Evolutionary conservation across 1,140 invertebrate species (phyloP).

Genomic region (Drosophila repleta): DNA sequence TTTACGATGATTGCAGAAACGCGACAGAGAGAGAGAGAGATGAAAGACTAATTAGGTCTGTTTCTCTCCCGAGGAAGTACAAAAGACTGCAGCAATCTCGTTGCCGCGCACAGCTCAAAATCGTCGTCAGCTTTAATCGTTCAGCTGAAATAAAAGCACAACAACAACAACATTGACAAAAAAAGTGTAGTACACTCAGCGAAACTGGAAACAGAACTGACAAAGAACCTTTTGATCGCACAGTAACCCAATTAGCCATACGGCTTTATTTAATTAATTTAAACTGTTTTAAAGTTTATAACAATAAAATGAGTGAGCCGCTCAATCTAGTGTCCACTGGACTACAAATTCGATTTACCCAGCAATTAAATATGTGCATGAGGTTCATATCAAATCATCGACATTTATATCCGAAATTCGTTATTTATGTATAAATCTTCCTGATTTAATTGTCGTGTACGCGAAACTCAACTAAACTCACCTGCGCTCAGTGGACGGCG

Average conservation of each 20-base stretch:
- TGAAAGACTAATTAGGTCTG: not conserved
- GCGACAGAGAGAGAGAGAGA: not conserved
- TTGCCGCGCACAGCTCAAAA: not conserved
- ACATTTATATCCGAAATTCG: not conserved
- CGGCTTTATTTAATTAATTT: not conserved
- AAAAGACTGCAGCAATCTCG: constrained; percentile 16
- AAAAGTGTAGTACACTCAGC: constrained; percentile 8
- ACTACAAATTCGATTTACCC: not conserved
- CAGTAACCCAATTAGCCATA: not conserved
- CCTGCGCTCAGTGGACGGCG: constrained; percentile 38
- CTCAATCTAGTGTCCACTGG: not conserved
- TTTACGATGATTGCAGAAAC: constrained; percentile 22
- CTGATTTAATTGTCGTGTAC: constrained; percentile 1
- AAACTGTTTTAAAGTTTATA: not conserved
- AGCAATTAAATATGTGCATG: not conserved
- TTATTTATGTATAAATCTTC: constrained; percentile 5
- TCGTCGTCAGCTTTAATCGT: constrained; percentile 41
- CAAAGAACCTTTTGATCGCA: not conserved
- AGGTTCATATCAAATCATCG: not conserved
- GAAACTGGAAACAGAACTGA: not conserved
- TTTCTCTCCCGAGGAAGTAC: not conserved
- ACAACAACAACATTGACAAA: too few relatives aligned
- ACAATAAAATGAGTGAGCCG: constrained; percentile 9
- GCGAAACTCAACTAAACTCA: constrained; percentile 17
- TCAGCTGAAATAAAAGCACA: constrained; percentile 22